A percentile compares a stretch with the other conserved stretches of the same genome.
Evolutionary conservation across 30 jellyfish, hydroid and myxozoan species (phyloP).

Genomic region (Euphysa ruthae): DNA sequence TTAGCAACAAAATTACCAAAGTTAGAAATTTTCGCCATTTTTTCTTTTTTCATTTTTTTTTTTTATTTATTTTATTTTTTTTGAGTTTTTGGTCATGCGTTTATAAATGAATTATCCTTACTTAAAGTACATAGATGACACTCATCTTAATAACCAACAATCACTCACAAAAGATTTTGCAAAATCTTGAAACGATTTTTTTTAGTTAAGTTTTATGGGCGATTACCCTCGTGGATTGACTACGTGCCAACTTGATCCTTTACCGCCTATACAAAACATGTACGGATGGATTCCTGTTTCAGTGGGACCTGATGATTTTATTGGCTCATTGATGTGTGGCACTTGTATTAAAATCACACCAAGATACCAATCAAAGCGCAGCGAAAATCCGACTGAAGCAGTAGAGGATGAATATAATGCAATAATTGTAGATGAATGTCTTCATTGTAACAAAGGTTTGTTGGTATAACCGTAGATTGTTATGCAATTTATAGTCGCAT

Average conservation of each 20-base stretch:
- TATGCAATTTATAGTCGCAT: no score
- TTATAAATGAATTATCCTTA: no score
- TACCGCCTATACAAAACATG: slow-evolving; percentile 55
- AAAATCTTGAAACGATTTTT: background rate
- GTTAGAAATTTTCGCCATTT: no score
- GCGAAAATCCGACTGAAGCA: background rate
- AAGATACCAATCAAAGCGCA: background rate
- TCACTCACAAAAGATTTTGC: no score
- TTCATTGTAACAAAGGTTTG: slow-evolving; percentile 64
- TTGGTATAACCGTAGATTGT: no score
- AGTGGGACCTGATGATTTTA: slow-evolving; percentile 62
- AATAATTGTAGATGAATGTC: slow-evolving; percentile 54
- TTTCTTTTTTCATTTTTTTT: no score
- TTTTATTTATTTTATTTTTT: no score
- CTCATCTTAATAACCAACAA: no score
- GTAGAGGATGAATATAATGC: slow-evolving; percentile 21
- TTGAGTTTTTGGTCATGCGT: no score
- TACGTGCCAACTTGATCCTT: slow-evolving; percentile 77
- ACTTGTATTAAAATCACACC: slow-evolving; percentile 48
- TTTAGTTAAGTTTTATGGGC: slow-evolving; percentile 70
- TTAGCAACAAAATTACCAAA: no score
- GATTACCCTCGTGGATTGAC: slow-evolving; percentile 77
- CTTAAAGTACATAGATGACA: no score
- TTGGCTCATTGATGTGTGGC: slow-evolving; percentile 62
- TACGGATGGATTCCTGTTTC: slow-evolving; percentile 81